Conservation (phyloP, 1,140 invertebrate species). For the Drosophila neocordata region DNA sequence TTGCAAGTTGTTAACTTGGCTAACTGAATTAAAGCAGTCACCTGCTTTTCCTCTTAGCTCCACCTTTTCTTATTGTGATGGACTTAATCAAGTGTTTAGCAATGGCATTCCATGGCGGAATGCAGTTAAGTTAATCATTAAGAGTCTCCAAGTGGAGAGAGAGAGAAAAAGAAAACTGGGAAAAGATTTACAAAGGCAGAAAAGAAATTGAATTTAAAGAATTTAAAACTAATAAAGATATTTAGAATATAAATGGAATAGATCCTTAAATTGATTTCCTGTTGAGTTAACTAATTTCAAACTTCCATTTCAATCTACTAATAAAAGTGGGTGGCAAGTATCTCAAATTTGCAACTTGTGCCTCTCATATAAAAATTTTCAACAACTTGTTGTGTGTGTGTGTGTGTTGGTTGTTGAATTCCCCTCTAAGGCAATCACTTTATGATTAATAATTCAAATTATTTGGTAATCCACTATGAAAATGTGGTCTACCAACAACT, state of each 20-base stretch:
- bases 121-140: slow-evolving; percentile 47
- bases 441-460: slow-evolving; percentile 75
- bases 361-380: slow-evolving; percentile 22
- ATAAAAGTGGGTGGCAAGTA: slow-evolving; percentile 4
- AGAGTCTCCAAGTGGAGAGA: slow-evolving; percentile 1
- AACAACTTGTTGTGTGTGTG: slow-evolving; percentile 23
- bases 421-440: slow-evolving; percentile 48
- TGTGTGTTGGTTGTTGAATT: slow-evolving; percentile 2
- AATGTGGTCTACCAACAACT: slow-evolving; percentile 63
- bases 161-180: background rate
- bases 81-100: slow-evolving; percentile 27
- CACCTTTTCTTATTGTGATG: slow-evolving; percentile 22
- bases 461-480: slow-evolving; percentile 70
- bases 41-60: no score
- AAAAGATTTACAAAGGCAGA: background rate
- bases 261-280: no score
- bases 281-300: no score
- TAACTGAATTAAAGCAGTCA: no score
- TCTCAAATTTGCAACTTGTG: background rate
- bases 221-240: background rate
- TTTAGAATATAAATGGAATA: background rate
- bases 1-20: slow-evolving; percentile 14
- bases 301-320: no score
- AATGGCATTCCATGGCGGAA: slow-evolving; percentile 34
- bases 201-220: background rate